A percentile compares a stretch with the other conserved stretches of the same genome.
These are phyloP conservation scores for Dioctria rufipes DNA, from an alignment of 2,888 invertebrate species.

Conservation along the genomic window DNA sequence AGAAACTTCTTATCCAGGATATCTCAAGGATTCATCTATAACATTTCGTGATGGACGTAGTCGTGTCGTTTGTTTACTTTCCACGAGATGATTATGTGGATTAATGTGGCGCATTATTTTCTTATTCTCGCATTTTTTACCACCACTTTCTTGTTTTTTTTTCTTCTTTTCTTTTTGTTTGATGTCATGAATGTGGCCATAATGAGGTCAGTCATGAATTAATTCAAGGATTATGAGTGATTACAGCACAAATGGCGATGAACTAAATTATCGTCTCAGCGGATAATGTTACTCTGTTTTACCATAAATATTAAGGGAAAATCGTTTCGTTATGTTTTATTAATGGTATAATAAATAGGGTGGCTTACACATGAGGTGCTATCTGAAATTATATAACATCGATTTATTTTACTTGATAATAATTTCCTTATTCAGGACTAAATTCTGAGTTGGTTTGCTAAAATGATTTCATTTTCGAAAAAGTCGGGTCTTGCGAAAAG, in stretches of 20 bases:
- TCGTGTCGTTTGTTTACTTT: constrained; percentile 56
- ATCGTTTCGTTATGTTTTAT: constrained; percentile 2
- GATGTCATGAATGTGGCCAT: constrained; percentile 40
- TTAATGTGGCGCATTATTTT: constrained; percentile 54
- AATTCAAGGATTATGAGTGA: constrained; percentile 58
- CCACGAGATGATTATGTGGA: constrained; percentile 46
- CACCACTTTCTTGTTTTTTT: not conserved
- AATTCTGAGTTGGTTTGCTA: no score
- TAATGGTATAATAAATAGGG: constrained; percentile 16
- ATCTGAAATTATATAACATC: not conserved
- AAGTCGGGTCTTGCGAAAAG: no score
- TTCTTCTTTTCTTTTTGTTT: constrained; percentile 11
- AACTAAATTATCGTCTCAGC: constrained; percentile 53
- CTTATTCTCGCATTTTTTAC: constrained; percentile 47
- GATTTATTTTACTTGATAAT: no score
- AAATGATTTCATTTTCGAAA: no score
- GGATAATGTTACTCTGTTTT: constrained; percentile 50
- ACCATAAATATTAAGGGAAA: not conserved
- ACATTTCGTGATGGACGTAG: constrained; percentile 56
- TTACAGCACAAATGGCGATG: constrained; percentile 55
- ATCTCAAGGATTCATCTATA: constrained; percentile 59
- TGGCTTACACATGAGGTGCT: constrained; percentile 3
- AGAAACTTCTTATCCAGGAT: constrained; percentile 43
- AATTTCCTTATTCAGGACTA: no score
- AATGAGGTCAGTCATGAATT: constrained; percentile 59